Percentiles rank a stretch among this genome's conserved stretches.
Conservation (phyloP, 2,113 vertebrate genomes). For the Vulpes ferrilata region DNA sequence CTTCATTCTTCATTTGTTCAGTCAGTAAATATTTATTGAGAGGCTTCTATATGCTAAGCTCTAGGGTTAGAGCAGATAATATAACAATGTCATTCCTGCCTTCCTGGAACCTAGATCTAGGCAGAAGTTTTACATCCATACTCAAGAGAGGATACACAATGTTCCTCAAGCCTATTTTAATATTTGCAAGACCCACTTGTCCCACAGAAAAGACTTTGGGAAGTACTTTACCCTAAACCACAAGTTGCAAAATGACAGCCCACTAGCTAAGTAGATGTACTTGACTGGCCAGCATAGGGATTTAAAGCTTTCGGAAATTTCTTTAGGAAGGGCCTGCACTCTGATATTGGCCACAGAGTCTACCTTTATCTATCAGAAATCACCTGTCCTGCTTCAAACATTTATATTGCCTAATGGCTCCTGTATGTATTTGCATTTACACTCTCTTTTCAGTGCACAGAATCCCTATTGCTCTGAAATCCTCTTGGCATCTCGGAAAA, state of each 20-base stretch:
- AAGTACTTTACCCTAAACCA: neutral
- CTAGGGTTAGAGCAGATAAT: neutral
- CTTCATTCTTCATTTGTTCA: conserved; percentile 55
- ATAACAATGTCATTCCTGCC: neutral
- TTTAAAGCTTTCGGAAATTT: neutral
- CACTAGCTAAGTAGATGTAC: neutral
- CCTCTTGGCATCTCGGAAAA: neutral
- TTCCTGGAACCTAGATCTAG: conserved; percentile 2
- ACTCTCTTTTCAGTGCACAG: neutral
- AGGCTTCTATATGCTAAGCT: neutral
- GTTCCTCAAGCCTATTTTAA: conserved; percentile 32
- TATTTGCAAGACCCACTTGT: neutral
- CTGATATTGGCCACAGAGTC: neutral
- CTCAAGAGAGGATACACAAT: neutral
- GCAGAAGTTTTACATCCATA: neutral
- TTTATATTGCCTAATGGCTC: neutral
- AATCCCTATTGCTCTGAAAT: neutral
- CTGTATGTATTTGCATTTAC: neutral
- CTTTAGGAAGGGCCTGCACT: neutral
- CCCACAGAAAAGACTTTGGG: conserved; percentile 7
- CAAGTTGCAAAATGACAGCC: neutral
- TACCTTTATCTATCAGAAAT: neutral
- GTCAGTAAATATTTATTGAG: conserved; percentile 31
- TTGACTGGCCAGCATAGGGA: neutral
- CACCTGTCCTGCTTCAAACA: neutral